Base-by-base conservation (phyloP, 2,797 vertebrate species). In the Hippoglossus hippoglossus region DNA sequence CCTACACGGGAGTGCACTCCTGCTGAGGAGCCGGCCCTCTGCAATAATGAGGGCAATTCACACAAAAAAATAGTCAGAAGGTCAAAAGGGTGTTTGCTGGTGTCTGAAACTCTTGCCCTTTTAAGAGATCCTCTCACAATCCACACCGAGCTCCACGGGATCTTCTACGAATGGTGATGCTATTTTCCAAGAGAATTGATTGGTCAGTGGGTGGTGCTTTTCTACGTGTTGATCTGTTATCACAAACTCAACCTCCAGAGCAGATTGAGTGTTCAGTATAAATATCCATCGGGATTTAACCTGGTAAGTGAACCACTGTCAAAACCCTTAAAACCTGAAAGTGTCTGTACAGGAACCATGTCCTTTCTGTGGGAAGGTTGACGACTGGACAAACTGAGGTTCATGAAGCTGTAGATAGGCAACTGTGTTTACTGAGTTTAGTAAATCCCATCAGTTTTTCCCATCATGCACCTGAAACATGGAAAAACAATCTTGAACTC, bases 321-420 rank as follows among this genome's bases (percentile, higher is more conserved):
- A 31, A 70, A 65, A n/a, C 66, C 65, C 71, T 8, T n/a, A 19
- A 19, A 49, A 19, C 8, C 19, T n/a, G 3, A 3, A 36, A 49
- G 6, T 8, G 16, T 19, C 44, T 18, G 18, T 18, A 19, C 18
- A 47, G 18, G 44, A 47, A 47, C 44, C 16, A 19, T 19, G 6
- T 19, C 44, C 8, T 9, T 2, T 47, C 44, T 24, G 15, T 50
- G 44, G 62, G 63, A 58, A 60, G 50, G 0, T 57, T 51, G 21
- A 51, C 10, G 21, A 24, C 10, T 22, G 21, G 22, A 22, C 10
- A 11, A 24, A 13, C 21, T 52, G 50, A 52, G 7, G 9, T 50
- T 22, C 46, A n/a, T 47, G 16, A 47, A 4, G 46, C 6, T 52
- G 22, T 3, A 22, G 22, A 11, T 52, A 34, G 31, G 31, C 31